These are phyloP conservation scores for Lerema accius DNA, from an alignment of 1,140 invertebrate species.

Conservation along the genomic window DNA sequence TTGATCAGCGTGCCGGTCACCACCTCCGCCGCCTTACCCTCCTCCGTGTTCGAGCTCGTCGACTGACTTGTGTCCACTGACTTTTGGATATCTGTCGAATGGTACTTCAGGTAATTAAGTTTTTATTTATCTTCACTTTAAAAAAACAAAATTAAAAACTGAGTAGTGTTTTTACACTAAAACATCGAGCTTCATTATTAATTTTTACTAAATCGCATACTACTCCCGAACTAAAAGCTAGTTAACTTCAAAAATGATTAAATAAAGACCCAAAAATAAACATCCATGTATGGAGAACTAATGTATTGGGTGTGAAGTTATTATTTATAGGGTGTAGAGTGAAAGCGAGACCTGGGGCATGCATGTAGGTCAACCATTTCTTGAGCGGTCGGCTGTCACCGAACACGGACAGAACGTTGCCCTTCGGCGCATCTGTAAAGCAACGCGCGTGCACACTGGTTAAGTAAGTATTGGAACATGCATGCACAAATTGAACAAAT, in stretches of 20 bases:
- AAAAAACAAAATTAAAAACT: too few species aligned
- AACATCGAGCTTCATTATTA: too few species aligned
- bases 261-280: too few species aligned
- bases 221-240: neutral
- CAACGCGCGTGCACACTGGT: conserved; percentile 50
- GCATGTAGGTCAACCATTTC: conserved; percentile 80
- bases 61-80: conserved; percentile 70
- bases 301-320: neutral
- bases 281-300: conserved; percentile 1
- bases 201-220: neutral
- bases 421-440: conserved; percentile 71
- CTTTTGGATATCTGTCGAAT: conserved; percentile 60
- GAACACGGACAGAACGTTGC: conserved; percentile 65
- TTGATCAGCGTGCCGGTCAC: conserved; percentile 70
- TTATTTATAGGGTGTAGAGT: conserved; percentile 46
- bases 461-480: conserved; percentile 27
- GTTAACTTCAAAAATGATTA: too few species aligned
- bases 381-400: conserved; percentile 65
- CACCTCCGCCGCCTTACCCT: conserved; percentile 55
- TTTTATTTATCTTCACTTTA: neutral
- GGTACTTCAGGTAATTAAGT: neutral
- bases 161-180: too few species aligned
- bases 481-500: conserved; percentile 32
- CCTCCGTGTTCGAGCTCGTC: conserved; percentile 65
- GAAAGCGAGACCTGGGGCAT: conserved; percentile 78